These are phyloP conservation scores for Pterostichus madidus DNA, from an alignment of 2,888 invertebrate species.

Conservation along the genomic window DNA sequence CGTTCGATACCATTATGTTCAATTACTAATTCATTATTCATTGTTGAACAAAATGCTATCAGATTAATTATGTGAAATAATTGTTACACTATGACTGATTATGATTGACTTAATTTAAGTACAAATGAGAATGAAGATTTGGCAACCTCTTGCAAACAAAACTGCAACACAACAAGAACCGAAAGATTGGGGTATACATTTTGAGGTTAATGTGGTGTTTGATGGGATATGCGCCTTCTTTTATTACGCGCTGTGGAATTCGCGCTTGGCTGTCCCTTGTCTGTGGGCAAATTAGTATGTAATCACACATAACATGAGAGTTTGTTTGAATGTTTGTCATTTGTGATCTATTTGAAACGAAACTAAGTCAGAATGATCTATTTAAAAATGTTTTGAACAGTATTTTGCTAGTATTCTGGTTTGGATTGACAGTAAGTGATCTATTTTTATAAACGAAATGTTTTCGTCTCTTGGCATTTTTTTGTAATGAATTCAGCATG, in stretches of 20 bases:
- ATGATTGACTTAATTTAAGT: constrained; percentile 23
- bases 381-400: constrained; percentile 68
- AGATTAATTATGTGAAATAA: constrained; percentile 3
- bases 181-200: constrained; percentile 14
- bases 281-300: constrained; percentile 55
- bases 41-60: constrained; percentile 40
- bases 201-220: constrained; percentile 40
- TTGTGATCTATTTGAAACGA: constrained; percentile 71
- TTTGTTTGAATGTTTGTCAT: constrained; percentile 63
- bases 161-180: constrained; percentile 25
- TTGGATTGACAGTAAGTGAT: constrained; percentile 67
- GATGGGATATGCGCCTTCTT: constrained; percentile 15
- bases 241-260: constrained; percentile 7
- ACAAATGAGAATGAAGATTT: constrained; percentile 14
- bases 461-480: constrained; percentile 68
- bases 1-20: constrained; percentile 36
- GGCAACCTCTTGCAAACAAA: constrained; percentile 1
- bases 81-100: constrained; percentile 20
- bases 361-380: constrained; percentile 71
- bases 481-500: constrained; percentile 71
- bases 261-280: constrained; percentile 5
- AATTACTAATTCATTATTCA: constrained; percentile 18
- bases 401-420: constrained; percentile 68
- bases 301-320: constrained; percentile 54
- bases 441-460: constrained; percentile 67